Evolutionary conservation across 2,797 vertebrate species (phyloP), one percentile per base, ranked within the genome.

Genomic region (Pagetopsis macropterus): DNA sequence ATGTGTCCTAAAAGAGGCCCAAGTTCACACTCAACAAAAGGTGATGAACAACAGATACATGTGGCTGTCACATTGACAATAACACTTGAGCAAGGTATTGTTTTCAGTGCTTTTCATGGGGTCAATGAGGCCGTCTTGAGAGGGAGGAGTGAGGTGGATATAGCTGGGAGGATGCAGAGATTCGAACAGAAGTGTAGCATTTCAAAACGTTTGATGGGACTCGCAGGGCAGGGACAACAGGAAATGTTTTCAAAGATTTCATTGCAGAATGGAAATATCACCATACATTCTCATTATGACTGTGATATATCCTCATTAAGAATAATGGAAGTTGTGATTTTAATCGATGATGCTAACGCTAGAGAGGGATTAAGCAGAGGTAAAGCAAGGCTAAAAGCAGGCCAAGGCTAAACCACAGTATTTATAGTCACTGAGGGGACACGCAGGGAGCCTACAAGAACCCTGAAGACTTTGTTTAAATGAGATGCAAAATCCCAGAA

Each of bases 61-160:
- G 11, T 2, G n/a, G 16, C 44, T 40, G 16, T 56, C 19, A 5
- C 40, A 37, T 50, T 5, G 45, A 56, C 48, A 27, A 45, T 44
- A 79, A n/a, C n/a, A 62, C 40, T 45, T 9, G 9, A 27, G 37
- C 27, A 33, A 48, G 3, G 55, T 40, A 49, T 65, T 65, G 75
- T 68, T 51, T 49, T 43, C 23, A 13, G 37, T 3, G 12, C 19
- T 57, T 50, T 56, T 79, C 44, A 45, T 15, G 5, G 69, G 78
- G 75, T 88, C 76, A 82, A 9, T 19, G 54, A 75, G 61, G 68
- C 54, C 43, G 48, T 59, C 73, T 46, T 7, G 14, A 6, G 33
- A 37, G 46, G 31, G 40, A 7, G 23, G n/a, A 12, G 8, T 9
- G 14, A 55, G 17, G 16, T 40, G 33, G 7, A 55, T 21, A 64